A percentile compares a stretch with the other conserved stretches of the same genome.
These are phyloP conservation scores for Homalodisca vitripennis DNA, from an alignment of 1,140 invertebrate genomes.

Conservation along the genomic window DNA sequence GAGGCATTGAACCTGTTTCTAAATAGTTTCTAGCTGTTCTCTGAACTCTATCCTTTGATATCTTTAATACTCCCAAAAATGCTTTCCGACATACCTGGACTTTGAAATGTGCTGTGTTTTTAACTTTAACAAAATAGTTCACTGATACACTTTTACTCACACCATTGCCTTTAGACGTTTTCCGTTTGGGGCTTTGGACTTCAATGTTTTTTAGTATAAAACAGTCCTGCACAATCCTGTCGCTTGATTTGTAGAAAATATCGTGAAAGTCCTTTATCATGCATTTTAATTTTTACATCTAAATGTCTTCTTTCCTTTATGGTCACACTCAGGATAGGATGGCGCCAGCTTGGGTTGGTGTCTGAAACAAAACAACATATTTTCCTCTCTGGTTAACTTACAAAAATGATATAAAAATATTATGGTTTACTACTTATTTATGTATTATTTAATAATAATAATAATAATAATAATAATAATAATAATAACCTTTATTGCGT, in stretches of 20 bases:
- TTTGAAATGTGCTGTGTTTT: no score
- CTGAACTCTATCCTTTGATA: no score
- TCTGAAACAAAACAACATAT: not conserved
- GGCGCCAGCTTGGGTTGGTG: not conserved
- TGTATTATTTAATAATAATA: no score
- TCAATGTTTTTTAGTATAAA: not conserved
- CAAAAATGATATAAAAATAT: no score
- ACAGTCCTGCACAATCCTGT: not conserved
- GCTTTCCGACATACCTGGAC: no score
- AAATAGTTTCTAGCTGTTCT: no score
- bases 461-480: no score
- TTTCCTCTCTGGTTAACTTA: not conserved
- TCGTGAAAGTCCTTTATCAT: not conserved
- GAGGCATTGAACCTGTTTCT: no score
- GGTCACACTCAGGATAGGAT: not conserved
- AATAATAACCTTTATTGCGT: no score
- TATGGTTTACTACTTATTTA: no score
- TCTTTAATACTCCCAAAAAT: no score
- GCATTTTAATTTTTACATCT: not conserved
- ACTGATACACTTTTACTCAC: not conserved
- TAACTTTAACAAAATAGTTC: slow-evolving; percentile 13
- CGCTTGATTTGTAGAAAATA: not conserved
- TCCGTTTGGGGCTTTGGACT: not conserved
- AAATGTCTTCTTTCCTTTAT: not conserved
- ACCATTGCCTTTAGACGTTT: not conserved